Base-by-base conservation (phyloP, 2,888 invertebrate species). In the Hedya salicella region DNA sequence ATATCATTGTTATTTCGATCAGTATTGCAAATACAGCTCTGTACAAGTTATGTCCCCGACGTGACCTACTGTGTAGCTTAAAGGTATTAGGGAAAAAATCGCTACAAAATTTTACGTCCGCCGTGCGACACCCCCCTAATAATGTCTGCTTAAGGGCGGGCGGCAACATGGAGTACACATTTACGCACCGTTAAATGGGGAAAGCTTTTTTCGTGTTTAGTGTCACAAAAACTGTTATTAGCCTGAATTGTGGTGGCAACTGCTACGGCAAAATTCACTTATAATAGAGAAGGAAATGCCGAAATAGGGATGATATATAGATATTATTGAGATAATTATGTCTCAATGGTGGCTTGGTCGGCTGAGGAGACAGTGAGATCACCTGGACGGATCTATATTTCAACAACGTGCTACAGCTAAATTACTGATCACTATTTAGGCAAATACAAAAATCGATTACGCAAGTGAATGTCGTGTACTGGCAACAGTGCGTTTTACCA, bases 191-290 rank as follows among this genome's bases (percentile, higher is more conserved):
- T 89, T 91, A 91, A 92, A 91, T 86, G 90, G 86, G 83, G 78
- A 91, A 91, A 91, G 92, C 91, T 91, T 91, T 91, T 92, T 91
- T 91, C 89, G 88, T 92, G 91, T 90, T 90, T 91, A 90, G 90
- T 91, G 92, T 91, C 92, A 90, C 89, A 89, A 91, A 90, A 91
- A 91, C 88, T 90, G 89, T 91, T 92, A 92, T 91, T 91, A 91
- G 92, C 86, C 80, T 88, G 86, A 90, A 87, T 88, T 90, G 89
- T 88, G 86, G 80, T 79, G 77, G 78, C 80, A 80, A 83, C 77
- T 74, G 78, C 76, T 77, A 75, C 73, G 71, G 72, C 74, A 75
- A 71, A 73, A 77, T 75, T 76, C 73, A 78, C 75, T 70, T 59
- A 62, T 59, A 64, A 39, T 57, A 60, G 63, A 49, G 63, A 57